Evolutionary conservation across 2,797 vertebrate species (phyloP), one percentile per base, ranked within the genome.

Genomic region (Ataeniobius toweri): DNA sequence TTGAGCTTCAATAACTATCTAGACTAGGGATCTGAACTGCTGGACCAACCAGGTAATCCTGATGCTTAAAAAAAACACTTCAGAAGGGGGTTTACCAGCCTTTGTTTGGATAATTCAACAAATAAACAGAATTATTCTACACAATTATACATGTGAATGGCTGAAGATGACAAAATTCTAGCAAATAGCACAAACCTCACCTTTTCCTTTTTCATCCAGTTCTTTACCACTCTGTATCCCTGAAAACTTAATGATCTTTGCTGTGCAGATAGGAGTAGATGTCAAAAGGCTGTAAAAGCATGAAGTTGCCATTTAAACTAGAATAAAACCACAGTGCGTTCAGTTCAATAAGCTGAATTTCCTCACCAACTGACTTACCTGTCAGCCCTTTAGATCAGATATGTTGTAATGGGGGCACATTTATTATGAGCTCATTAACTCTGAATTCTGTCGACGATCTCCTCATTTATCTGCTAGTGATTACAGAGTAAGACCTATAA

Each of bases 231-330:
- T 77, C 51, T 41, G 2, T 36, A 69, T 61, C 72, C 75, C 65
- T 83, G 75, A 90, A 86, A 88, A 85, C 81, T 73, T 75, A 79
- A 76, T 88, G 85, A 89, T 80, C 78, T 86, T 85, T 90, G 73
- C 79, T 50, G 75, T 74, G 73, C 76, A 73, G 76, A 75, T 65
- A 75, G 75, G 55, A 67, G 79, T 22, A 73, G 75, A 83, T 7
- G 63, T 82, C 75, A 84, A n/a, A 44, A 65, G 81, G 76, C 44
- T 83, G 53, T 6, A 81, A 82, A 77, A 68, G 55, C 51, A 76
- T 41, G 24, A 28, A 41, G n/a, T 22, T 77, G 50, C 41, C 65
- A 77, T 81, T 77, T 79, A 79, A 71, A 69, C 53, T 61, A 36
- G 73, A 73, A 78, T 63, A 77, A 73, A 76, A 83, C 20, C 48